These are phyloP conservation scores for Oncorhynchus masou DNA, from an alignment of 2,113 vertebrate species.

Conservation along the genomic window DNA sequence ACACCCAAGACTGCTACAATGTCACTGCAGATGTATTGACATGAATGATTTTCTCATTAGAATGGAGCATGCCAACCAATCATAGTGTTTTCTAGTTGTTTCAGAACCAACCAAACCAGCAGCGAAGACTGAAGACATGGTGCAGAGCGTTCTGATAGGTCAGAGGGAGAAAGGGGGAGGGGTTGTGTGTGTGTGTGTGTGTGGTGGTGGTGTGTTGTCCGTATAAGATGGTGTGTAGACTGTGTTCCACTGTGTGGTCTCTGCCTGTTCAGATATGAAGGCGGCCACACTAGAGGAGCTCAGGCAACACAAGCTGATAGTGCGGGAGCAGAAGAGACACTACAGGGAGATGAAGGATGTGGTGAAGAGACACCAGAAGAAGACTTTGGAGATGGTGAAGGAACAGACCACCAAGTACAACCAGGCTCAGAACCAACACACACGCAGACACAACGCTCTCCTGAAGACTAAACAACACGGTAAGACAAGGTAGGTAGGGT, in stretches of 20 bases:
- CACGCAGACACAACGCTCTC: conserved; percentile 75
- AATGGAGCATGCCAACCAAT: neutral
- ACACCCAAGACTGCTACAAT: too few relatives aligned
- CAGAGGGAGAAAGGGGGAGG: conserved; percentile 41
- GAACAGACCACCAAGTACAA: conserved; percentile 86
- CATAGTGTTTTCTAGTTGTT: neutral
- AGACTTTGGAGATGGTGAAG: conserved; percentile 88
- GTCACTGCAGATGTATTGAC: neutral
- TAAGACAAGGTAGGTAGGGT: conserved; percentile 84
- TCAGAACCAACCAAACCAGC: conserved; percentile 88
- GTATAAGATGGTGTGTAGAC: neutral
- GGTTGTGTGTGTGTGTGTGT: neutral
- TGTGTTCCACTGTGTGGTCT: neutral
- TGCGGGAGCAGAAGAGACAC: conserved; percentile 93
- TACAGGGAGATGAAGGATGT: conserved; percentile 98
- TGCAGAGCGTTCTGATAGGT: conserved; percentile 93
- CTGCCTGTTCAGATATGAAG: conserved; percentile 79
- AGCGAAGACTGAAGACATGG: conserved; percentile 92
- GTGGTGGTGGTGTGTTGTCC: neutral
- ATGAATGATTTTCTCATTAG: too few relatives aligned
- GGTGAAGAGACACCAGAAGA: conserved; percentile 94
- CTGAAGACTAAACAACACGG: conserved; percentile 87
- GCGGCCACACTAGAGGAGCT: conserved; percentile 84
- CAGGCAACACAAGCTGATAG: conserved; percentile 90
- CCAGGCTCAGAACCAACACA: conserved; percentile 83